Percentiles rank a stretch among this genome's conserved stretches.
These are phyloP conservation scores for Cryptoleucopteryx plumbea DNA, from an alignment of 2,113 vertebrate species.

Conservation along the genomic window DNA sequence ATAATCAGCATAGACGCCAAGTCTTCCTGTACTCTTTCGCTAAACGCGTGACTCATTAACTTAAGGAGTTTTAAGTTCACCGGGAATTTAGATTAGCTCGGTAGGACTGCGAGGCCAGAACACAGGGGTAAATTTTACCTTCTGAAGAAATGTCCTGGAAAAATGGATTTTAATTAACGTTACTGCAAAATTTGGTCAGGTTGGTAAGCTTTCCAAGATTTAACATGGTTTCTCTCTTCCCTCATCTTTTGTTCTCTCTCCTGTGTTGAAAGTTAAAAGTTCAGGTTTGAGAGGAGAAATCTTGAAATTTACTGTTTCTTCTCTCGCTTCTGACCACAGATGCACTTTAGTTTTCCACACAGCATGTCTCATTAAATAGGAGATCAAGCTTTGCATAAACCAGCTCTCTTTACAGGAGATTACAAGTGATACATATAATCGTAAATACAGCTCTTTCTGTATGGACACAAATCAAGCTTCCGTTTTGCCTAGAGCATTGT, in stretches of 20 bases:
- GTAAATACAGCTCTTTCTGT: background rate
- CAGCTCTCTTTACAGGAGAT: background rate
- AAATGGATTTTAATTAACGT: background rate
- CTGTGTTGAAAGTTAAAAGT: background rate
- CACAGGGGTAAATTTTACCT: background rate
- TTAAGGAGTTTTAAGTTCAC: background rate
- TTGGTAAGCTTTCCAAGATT: background rate
- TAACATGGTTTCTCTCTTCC: background rate
- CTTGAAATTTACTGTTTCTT: background rate
- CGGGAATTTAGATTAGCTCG: background rate
- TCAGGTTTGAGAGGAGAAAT: background rate
- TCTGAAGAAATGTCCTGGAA: background rate
- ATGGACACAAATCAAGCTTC: background rate
- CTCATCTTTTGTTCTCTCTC: background rate
- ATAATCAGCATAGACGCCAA: background rate
- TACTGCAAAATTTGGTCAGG: background rate
- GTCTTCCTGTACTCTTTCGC: background rate
- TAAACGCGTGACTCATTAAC: conserved; percentile 21
- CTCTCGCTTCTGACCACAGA: background rate
- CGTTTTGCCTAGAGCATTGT: conserved; percentile 18
- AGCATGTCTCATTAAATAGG: background rate
- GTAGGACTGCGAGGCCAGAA: background rate
- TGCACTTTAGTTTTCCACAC: background rate
- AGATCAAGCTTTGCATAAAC: background rate
- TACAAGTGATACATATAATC: background rate